phyloP scores from a whole-genome alignment of 1,140 invertebrate species.

The Lasioglossum baleicum region DNA sequence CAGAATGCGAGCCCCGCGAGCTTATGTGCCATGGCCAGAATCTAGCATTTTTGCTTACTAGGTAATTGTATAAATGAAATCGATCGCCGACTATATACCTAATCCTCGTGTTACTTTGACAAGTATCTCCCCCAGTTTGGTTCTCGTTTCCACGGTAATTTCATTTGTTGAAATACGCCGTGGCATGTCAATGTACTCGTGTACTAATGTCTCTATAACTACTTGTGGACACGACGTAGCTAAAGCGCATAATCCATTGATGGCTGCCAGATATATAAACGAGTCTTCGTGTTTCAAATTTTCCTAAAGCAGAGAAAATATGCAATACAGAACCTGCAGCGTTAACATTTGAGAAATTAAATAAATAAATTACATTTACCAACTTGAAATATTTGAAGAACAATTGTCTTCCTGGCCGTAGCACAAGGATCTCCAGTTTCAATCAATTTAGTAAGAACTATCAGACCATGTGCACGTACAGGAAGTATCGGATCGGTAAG shows the following conservation, averaged over 20 bases:
- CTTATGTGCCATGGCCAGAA: no score
- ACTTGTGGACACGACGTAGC: conserved; percentile 84
- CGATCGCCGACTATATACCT: conserved; percentile 82
- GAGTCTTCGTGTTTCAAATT: conserved; percentile 90
- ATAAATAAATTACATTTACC: background rate
- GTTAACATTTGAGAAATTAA: background rate
- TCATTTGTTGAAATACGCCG: conserved; percentile 70
- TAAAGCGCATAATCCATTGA: conserved; percentile 87
- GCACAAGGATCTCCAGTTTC: conserved; percentile 83
- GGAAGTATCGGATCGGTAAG: conserved; percentile 88
- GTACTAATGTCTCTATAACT: conserved; percentile 84
- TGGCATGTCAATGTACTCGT: conserved; percentile 81
- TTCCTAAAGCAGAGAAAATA: conserved; percentile 80
- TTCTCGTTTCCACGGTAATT: conserved; percentile 82
- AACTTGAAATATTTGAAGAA: conserved; percentile 87
- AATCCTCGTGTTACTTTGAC: conserved; percentile 86
- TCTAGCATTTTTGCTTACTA: no score
- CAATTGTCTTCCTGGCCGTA: conserved; percentile 83
- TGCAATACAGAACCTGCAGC: background rate
- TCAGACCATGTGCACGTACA: conserved; percentile 88
- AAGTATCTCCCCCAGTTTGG: conserved; percentile 92
- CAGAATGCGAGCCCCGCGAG: no score
- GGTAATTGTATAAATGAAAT: no score
- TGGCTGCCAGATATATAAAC: conserved; percentile 90
- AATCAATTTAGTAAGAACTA: conserved; percentile 87